phyloP scores from a whole-genome alignment of 37 sponge, comb jelly and placozoan genomes.

The Eunapius fragilis region DNA sequence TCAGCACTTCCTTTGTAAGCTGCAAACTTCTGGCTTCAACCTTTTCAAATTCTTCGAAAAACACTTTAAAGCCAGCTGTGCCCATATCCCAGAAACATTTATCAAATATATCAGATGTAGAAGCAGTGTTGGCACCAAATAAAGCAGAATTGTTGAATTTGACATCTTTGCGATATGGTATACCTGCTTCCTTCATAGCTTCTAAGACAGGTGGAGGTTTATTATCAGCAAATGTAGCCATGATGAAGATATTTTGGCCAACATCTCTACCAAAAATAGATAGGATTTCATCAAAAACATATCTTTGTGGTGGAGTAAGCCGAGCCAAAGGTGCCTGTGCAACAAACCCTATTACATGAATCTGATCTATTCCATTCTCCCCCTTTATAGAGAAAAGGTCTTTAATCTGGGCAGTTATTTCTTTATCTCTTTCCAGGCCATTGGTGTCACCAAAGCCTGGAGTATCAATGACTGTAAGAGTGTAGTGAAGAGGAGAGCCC shows the following conservation, averaged over 20 bases:
- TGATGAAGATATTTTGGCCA: slow-evolving; percentile 46
- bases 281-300: slow-evolving; percentile 64
- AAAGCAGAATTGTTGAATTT: slow-evolving; percentile 77
- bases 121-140: neutral
- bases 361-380: slow-evolving; percentile 33
- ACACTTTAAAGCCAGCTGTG: slow-evolving; percentile 20
- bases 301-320: slow-evolving; percentile 53
- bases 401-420: slow-evolving; percentile 33
- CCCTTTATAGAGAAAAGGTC: slow-evolving; percentile 44
- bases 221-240: slow-evolving; percentile 70
- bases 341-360: slow-evolving; percentile 74
- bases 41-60: slow-evolving; percentile 24
- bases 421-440: slow-evolving; percentile 61
- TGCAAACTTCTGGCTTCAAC: slow-evolving; percentile 9
- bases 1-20: slow-evolving; percentile 23
- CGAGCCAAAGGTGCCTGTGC: slow-evolving; percentile 40
- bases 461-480: slow-evolving; percentile 74
- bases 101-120: neutral
- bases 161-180: slow-evolving; percentile 16
- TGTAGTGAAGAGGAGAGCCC: slow-evolving; percentile 19
- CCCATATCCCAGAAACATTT: slow-evolving; percentile 65
- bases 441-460: slow-evolving; percentile 78
- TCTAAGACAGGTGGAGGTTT: slow-evolving; percentile 41
- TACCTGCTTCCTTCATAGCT: slow-evolving; percentile 45
- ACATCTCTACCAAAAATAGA: slow-evolving; percentile 66